Evolutionary conservation across 2,113 vertebrate species (phyloP).

Genomic region (Ciconia maguari): DNA sequence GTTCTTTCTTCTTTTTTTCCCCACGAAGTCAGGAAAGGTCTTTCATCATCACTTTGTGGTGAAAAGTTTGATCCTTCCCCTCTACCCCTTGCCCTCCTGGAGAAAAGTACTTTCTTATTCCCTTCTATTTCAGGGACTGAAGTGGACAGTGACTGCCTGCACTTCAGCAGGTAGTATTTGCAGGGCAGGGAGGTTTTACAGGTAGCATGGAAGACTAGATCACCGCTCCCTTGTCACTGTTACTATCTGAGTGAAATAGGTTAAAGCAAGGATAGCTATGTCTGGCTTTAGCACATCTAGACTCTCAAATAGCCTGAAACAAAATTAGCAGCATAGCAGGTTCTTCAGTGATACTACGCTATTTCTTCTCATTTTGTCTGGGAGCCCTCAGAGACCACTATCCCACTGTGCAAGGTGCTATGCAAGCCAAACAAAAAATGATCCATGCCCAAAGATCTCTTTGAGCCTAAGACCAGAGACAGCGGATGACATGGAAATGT

Average conservation of each 20-base stretch:
- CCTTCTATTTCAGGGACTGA: background rate
- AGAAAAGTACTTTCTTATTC: background rate
- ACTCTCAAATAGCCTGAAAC: background rate
- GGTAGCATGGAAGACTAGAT: background rate
- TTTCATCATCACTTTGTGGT: background rate
- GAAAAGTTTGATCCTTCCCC: background rate
- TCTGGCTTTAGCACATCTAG: background rate
- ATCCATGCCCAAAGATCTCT: background rate
- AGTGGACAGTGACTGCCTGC: background rate
- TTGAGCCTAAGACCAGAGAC: background rate
- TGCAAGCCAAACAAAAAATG: background rate
- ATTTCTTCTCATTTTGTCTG: background rate
- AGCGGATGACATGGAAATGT: background rate
- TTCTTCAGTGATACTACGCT: background rate
- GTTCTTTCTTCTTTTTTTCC: background rate
- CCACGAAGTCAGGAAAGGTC: background rate
- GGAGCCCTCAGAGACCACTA: background rate
- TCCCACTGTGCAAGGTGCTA: background rate
- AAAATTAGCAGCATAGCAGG: background rate
- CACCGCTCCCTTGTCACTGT: background rate
- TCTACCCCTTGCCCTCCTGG: background rate
- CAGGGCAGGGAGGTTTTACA: background rate
- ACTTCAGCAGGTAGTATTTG: rapidly evolving
- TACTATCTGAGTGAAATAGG: background rate
- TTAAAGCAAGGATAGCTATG: background rate